Conservation (phyloP, 1,140 invertebrate genomes). For the Aleiodes sp. region DNA sequence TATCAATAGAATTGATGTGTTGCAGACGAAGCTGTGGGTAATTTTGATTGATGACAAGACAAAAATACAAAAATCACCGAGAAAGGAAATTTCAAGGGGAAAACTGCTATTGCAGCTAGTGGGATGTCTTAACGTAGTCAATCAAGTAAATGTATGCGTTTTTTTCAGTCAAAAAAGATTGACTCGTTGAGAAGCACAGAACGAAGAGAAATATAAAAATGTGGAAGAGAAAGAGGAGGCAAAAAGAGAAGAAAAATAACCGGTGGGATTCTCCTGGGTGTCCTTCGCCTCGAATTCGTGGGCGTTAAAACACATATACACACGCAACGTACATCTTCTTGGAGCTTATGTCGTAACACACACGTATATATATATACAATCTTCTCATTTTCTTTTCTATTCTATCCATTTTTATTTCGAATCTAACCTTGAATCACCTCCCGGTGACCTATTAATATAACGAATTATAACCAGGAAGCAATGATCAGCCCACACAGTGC, state of each 20-base stretch:
- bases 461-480: conserved; percentile 26
- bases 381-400: conserved; percentile 2
- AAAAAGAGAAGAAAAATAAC: background rate
- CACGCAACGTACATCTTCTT: background rate
- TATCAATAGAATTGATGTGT: too few species aligned
- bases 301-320: conserved; percentile 11
- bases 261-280: conserved; percentile 12
- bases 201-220: background rate
- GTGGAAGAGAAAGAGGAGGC: background rate
- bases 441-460: conserved; percentile 27
- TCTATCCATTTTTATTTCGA: conserved; percentile 9
- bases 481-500: conserved; percentile 14
- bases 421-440: conserved; percentile 31
- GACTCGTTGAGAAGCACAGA: conserved; percentile 4
- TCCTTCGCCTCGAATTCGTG: conserved; percentile 19
- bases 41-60: too few species aligned
- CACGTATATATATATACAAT: conserved; percentile 4
- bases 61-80: background rate
- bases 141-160: conserved; percentile 32
- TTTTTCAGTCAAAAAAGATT: conserved; percentile 27
- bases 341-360: background rate
- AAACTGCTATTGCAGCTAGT: background rate
- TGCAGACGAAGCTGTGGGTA: too few species aligned
- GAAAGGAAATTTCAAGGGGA: background rate
- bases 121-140: conserved; percentile 12